A percentile compares a stretch with the other conserved stretches of the same genome.
Conservation (phyloP, 2,113 vertebrate species). For the Erpornis zantholeuca region DNA sequence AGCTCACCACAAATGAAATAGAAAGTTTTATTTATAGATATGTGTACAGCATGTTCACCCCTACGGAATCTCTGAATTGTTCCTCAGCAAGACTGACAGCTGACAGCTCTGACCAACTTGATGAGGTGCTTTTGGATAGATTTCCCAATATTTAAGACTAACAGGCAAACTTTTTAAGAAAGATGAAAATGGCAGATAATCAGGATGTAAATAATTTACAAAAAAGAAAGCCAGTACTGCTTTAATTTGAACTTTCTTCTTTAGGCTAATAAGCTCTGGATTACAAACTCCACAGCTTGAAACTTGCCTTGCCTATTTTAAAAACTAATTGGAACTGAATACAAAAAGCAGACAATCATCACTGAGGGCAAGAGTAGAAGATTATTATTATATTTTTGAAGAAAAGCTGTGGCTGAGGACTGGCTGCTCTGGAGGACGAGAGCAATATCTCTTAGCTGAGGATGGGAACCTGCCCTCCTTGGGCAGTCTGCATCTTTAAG, state of each 20-base stretch:
- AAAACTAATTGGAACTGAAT: background rate
- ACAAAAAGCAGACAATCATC: background rate
- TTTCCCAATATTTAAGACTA: background rate
- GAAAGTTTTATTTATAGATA: conserved; percentile 19
- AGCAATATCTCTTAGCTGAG: background rate
- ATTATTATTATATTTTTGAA: background rate
- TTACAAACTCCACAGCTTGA: background rate
- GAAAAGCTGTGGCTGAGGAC: background rate
- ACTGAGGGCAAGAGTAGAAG: background rate
- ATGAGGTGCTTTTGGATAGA: background rate
- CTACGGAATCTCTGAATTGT: background rate
- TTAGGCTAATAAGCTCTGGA: background rate
- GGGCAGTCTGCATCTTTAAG: background rate
- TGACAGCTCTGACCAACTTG: conserved; percentile 14
- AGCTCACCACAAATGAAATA: background rate
- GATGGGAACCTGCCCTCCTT: background rate
- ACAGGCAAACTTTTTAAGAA: background rate
- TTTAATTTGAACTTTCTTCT: background rate
- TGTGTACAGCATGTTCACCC: background rate
- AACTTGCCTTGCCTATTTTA: background rate
- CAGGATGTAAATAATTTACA: background rate
- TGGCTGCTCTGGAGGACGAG: background rate
- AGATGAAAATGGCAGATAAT: background rate
- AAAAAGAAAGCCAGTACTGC: background rate
- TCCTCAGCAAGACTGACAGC: background rate